Percentiles rank a stretch among this genome's conserved stretches.
These are phyloP conservation scores for Cavia aperea DNA, from an alignment of 2,113 vertebrate species.

Conservation along the genomic window DNA sequence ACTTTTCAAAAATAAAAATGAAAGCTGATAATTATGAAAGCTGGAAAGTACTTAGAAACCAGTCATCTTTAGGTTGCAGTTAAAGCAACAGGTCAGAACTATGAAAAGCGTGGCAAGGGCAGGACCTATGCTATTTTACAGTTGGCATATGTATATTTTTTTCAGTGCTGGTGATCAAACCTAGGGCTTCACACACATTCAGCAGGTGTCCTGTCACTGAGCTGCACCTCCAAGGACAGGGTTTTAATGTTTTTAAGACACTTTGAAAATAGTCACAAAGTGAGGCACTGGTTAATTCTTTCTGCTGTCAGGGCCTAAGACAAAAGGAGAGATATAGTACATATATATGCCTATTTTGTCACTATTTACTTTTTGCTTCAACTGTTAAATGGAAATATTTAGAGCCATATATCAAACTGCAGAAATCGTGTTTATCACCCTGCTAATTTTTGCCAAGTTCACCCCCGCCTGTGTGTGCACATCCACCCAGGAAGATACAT, in stretches of 20 bases:
- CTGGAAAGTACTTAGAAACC: not conserved
- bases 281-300: not conserved
- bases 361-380: not conserved
- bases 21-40: not conserved
- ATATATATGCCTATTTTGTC: not conserved
- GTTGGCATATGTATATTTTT: not conserved
- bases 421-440: not conserved
- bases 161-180: not conserved
- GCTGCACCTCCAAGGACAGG: no score
- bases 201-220: not conserved
- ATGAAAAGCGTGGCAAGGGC: not conserved
- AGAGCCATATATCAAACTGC: not conserved
- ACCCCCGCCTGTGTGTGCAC: not conserved
- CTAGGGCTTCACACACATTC: not conserved
- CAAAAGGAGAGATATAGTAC: not conserved
- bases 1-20: not conserved
- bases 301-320: not conserved
- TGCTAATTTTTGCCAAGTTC: not conserved
- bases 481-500: not conserved
- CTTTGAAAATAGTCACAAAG: not conserved
- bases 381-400: not conserved
- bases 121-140: slow-evolving; percentile 4
- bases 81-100: not conserved
- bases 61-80: not conserved
- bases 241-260: slow-evolving; percentile 1